These are phyloP conservation scores for Lithophane socia DNA, from an alignment of 2,888 invertebrate species.

Conservation along the genomic window DNA sequence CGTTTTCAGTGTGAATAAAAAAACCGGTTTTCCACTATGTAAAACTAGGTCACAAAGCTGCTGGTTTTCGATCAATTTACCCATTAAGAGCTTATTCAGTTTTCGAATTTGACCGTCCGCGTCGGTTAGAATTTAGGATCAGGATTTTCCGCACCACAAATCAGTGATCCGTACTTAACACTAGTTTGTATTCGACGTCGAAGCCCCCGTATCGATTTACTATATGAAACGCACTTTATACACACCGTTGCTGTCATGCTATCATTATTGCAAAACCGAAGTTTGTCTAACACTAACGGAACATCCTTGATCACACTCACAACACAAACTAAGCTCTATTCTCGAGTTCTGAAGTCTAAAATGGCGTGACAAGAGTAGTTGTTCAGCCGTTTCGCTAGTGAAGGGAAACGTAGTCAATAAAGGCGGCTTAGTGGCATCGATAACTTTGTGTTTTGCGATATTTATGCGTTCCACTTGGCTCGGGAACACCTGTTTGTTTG, in stretches of 20 bases:
- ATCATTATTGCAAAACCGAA: conserved; percentile 84
- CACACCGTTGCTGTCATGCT: conserved; percentile 80
- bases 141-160: conserved; percentile 55
- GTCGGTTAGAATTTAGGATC: conserved; percentile 20
- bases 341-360: conserved; percentile 63
- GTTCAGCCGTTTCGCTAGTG: conserved; percentile 77
- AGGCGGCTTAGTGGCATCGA: conserved; percentile 87
- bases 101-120: not conserved
- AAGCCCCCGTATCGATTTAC: conserved; percentile 81
- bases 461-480: conserved; percentile 86
- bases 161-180: conserved; percentile 71
- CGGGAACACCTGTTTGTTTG: conserved; percentile 79
- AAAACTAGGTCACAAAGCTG: not conserved
- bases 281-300: conserved; percentile 75
- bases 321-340: conserved; percentile 65
- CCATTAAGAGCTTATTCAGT: conserved; percentile 6
- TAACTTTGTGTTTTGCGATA: conserved; percentile 88
- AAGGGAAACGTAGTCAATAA: conserved; percentile 83
- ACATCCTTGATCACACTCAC: conserved; percentile 59
- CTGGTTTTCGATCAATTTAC: conserved; percentile 8
- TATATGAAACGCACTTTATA: conserved; percentile 81
- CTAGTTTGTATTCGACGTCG: conserved; percentile 78
- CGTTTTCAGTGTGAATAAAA: not conserved
- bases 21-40: not conserved
- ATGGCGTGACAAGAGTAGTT: conserved; percentile 40